These are phyloP conservation scores for Sciaenops ocellatus DNA, from an alignment of 2,797 vertebrate genomes.

Conservation along the genomic window DNA sequence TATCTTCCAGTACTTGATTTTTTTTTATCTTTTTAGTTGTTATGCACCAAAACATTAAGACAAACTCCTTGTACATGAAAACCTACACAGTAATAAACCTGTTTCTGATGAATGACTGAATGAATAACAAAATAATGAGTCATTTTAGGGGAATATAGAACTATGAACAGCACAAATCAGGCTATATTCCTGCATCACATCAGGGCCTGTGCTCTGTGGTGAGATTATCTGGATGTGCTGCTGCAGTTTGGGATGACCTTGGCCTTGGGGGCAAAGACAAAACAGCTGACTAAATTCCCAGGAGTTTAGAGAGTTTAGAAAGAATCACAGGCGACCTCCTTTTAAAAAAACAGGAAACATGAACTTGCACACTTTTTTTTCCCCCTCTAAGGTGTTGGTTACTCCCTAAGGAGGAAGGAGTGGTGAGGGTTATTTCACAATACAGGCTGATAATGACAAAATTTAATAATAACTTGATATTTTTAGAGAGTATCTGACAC, in stretches of 20 bases:
- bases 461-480: too few relatives aligned
- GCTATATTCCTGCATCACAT: background rate
- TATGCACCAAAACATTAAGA: too few relatives aligned
- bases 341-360: background rate
- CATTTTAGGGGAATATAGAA: background rate
- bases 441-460: background rate
- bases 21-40: too few relatives aligned
- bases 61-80: too few relatives aligned
- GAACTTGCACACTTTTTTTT: background rate
- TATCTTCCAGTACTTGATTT: too few relatives aligned
- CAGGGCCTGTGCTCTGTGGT: background rate
- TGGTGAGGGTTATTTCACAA: background rate
- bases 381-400: too few relatives aligned
- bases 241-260: background rate
- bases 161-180: background rate
- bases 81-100: too few relatives aligned
- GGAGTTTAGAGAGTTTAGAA: background rate
- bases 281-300: conserved; percentile 65
- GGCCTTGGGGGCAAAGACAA: conserved; percentile 36
- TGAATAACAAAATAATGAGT: background rate
- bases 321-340: background rate
- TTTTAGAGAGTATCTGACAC: too few relatives aligned
- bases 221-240: background rate
- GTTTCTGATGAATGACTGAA: background rate
- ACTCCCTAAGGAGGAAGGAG: conserved; percentile 20